These are phyloP conservation scores for Anoura caudifer DNA, from an alignment of 2,113 vertebrate species.

Conservation along the genomic window DNA sequence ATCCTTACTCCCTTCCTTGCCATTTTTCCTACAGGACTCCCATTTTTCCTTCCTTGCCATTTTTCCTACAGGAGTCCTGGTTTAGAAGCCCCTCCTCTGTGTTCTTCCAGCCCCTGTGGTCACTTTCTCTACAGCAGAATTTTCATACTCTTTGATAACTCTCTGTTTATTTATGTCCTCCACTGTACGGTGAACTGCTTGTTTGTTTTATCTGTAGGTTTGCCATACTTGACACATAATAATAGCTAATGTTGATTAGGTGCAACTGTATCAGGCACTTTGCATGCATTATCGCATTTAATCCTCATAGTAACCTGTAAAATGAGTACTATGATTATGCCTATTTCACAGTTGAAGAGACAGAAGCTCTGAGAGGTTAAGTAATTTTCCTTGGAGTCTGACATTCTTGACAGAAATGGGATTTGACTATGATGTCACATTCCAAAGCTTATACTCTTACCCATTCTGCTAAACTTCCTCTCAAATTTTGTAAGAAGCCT, in stretches of 20 bases:
- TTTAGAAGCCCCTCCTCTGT: not conserved
- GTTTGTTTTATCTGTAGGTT: not conserved
- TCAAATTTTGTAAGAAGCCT: not conserved
- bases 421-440: not conserved
- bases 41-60: too few species aligned
- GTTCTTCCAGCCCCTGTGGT: not conserved
- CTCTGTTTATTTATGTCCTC: not conserved
- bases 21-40: not conserved
- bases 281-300: not conserved
- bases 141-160: conserved; percentile 14
- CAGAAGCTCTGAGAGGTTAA: not conserved
- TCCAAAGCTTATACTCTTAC: not conserved
- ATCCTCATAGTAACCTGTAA: not conserved
- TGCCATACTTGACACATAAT: not conserved
- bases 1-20: not conserved
- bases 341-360: not conserved
- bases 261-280: not conserved
- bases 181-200: not conserved
- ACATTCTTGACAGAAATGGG: not conserved
- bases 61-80: not conserved
- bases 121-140: not conserved
- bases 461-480: not conserved
- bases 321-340: not conserved
- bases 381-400: not conserved
- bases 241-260: not conserved